These are phyloP conservation scores for Callipepla squamata DNA, from an alignment of 2,113 vertebrate species.

Conservation along the genomic window DNA sequence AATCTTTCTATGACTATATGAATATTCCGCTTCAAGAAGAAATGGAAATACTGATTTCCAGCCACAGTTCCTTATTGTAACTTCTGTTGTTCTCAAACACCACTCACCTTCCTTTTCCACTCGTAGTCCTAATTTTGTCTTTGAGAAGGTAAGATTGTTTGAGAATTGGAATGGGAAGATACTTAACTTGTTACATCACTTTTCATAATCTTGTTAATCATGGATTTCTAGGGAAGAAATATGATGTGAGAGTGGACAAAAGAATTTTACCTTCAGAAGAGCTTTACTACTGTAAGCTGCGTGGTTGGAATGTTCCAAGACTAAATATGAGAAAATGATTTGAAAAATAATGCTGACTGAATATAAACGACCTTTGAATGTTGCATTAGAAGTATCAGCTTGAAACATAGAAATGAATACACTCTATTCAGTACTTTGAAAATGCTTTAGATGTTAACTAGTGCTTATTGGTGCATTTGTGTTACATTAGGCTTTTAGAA, in stretches of 20 bases:
- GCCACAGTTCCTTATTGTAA: neutral
- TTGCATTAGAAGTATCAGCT: neutral
- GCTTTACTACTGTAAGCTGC: neutral
- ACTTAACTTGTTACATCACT: neutral
- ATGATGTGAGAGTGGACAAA: neutral
- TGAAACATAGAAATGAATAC: neutral
- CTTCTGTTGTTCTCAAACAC: neutral
- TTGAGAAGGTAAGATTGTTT: neutral
- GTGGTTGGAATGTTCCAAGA: neutral
- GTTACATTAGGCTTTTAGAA: neutral
- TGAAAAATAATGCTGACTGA: neutral
- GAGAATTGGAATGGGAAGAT: neutral
- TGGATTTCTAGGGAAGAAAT: neutral
- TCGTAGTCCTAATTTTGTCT: neutral
- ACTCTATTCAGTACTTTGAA: neutral
- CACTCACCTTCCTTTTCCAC: neutral
- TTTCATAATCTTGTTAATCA: neutral
- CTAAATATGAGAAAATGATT: neutral
- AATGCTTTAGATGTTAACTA: neutral
- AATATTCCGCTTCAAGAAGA: neutral
- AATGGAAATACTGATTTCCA: neutral
- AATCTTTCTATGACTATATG: neutral
- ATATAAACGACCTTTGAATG: neutral
- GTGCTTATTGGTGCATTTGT: neutral
- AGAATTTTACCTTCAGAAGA: neutral